Evolutionary conservation across 1,140 invertebrate species (phyloP), one percentile per base, ranked within the genome.

Genomic region (Macrotrachela quadricornifera): DNA sequence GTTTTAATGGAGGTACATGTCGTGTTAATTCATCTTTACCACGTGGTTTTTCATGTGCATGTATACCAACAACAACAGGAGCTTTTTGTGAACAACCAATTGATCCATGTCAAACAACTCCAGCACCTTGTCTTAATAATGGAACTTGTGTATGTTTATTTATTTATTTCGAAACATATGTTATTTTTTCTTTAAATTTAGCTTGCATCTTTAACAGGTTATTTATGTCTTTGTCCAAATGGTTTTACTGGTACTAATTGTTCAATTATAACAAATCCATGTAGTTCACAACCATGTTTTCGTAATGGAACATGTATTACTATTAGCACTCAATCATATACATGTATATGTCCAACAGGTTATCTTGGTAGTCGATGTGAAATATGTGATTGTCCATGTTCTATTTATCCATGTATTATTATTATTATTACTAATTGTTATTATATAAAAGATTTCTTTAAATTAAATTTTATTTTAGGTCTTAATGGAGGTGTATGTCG

Each of bases 381-480:
- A 15, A 49, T 30, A 30, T 30, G 21, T 30, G 21, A 30, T 30
- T 30, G 21, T 30, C 21, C 21, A 30, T 30, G 21, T 30, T 4
- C 2, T 30, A 30, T 30, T 30, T 30, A 30, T 30, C 21, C 21
- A 30, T 30, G 21, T 30, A 30, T 30, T n/a, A 8, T 30, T 30
- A 30, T 30, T 30, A 8, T 30, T 30, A 30, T 30, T 30, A n/a
- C n/a, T n/a, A n/a, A n/a, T n/a, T n/a, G n/a, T 30, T 30, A 4
- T 30, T 30, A 2, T 30, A 30, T 30, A 30, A 30, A 30, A 8
- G 8, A 30, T 30, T 30, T 4, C 2, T 30, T 30, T 8, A 30
- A n/a, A n/a, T n/a, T 30, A 4, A 1, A 45, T 18, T 43, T 41
- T 38, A 14, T 30, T 8, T 30, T 46, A 16, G 15, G 90, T 74